Conservation (phyloP, 2,797 vertebrate species). For the Cirrhinus mrigala region DNA sequence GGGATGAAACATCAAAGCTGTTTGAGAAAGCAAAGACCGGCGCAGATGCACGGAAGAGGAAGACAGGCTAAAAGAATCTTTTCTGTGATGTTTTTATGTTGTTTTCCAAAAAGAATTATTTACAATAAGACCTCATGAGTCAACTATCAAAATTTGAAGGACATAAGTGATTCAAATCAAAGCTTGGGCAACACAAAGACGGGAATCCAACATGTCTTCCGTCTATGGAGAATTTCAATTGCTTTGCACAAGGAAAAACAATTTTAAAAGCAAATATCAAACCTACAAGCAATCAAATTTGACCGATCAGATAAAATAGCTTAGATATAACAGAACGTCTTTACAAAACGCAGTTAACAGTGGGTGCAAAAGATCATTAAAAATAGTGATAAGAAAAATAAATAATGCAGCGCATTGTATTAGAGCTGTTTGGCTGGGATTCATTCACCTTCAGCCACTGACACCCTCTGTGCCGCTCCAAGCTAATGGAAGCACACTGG, state of each 20-base stretch:
- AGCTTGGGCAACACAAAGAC: neutral
- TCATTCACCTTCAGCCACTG: slow-evolving; percentile 49
- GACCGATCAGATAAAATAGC: neutral
- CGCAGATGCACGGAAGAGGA: slow-evolving; percentile 31
- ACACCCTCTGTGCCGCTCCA: slow-evolving; percentile 29
- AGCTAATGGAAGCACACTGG: slow-evolving; percentile 50
- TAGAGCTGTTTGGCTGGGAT: slow-evolving; percentile 15
- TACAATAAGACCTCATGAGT: slow-evolving; percentile 13
- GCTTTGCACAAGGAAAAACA: neutral
- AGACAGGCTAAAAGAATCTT: neutral
- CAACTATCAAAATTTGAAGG: slow-evolving; percentile 40
- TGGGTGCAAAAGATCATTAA: neutral
- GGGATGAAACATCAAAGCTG: slow-evolving; percentile 56
- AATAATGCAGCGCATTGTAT: slow-evolving; percentile 11
- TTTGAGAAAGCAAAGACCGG: slow-evolving; percentile 50
- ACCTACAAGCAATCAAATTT: neutral
- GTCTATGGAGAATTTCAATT: neutral
- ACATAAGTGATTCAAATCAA: slow-evolving; percentile 21
- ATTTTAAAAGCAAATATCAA: slow-evolving; percentile 22
- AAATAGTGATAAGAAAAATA: slow-evolving; percentile 3
- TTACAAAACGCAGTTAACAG: neutral
- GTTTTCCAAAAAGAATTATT: slow-evolving; percentile 30
- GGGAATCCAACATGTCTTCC: neutral
- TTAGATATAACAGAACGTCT: neutral
- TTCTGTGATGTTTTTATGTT: slow-evolving; percentile 21